A percentile compares a stretch with the other conserved stretches of the same genome.
Conservation (phyloP, 2,797 vertebrate species). For the Acrossocheilus fasciatus region DNA sequence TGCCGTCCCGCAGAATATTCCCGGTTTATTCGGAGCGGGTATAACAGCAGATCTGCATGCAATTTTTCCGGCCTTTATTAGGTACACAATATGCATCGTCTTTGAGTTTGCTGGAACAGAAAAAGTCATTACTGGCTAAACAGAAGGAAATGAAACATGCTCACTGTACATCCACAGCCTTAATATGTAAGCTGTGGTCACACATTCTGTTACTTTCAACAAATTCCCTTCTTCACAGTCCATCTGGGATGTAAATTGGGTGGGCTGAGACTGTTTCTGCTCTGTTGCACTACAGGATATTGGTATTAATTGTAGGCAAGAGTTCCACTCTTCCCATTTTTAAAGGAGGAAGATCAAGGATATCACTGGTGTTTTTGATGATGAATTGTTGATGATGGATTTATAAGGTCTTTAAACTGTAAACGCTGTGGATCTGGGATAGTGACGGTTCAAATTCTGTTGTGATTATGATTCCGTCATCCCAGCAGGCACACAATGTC, state of each 20-base stretch:
- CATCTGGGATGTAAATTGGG: slow-evolving; percentile 64
- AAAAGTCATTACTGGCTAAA: slow-evolving; percentile 49
- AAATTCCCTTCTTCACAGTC: slow-evolving; percentile 60
- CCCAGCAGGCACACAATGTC: too few species aligned
- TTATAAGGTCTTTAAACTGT: neutral
- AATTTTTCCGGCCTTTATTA: neutral
- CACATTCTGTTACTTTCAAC: slow-evolving; percentile 53
- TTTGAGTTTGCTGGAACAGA: slow-evolving; percentile 23
- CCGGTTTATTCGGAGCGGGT: neutral
- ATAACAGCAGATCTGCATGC: neutral
- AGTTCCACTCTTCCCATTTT: slow-evolving; percentile 26
- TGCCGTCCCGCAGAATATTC: neutral
- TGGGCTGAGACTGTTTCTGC: slow-evolving; percentile 62
- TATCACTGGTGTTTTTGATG: neutral
- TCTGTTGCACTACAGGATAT: slow-evolving; percentile 56
- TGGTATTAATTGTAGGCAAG: slow-evolving; percentile 61
- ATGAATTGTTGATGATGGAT: neutral
- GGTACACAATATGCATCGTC: neutral
- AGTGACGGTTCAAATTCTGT: neutral
- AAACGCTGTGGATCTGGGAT: neutral
- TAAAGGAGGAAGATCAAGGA: neutral
- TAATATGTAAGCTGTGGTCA: slow-evolving; percentile 44
- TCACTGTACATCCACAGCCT: slow-evolving; percentile 40
- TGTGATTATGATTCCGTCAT: too few species aligned
- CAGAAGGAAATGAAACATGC: slow-evolving; percentile 39